Conservation (phyloP, 1,140 invertebrate genomes). For the Copidosoma floridanum region DNA sequence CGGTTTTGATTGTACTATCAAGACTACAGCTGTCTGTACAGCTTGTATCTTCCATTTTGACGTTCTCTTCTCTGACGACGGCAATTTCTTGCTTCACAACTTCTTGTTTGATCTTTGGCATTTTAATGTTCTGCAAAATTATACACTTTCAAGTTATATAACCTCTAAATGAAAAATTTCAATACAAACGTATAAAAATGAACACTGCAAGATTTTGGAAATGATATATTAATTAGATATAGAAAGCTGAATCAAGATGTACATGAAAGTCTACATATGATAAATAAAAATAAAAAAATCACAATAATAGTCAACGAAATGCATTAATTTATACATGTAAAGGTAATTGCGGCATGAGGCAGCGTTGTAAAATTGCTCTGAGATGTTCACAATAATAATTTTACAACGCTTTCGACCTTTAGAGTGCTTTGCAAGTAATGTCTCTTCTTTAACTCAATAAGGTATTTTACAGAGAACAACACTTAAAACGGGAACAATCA, state of each 20-base stretch:
- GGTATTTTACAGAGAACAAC: too few relatives aligned
- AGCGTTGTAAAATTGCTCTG: too few relatives aligned
- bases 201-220: background rate
- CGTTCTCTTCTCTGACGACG: conserved; percentile 13
- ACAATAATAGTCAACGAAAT: too few relatives aligned
- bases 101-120: conserved; percentile 23
- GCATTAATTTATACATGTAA: too few relatives aligned
- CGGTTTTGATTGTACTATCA: conserved; percentile 1
- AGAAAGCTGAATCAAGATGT: background rate
- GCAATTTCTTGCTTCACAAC: background rate
- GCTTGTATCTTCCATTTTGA: background rate
- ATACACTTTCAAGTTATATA: background rate
- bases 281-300: background rate
- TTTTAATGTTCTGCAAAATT: conserved; percentile 25
- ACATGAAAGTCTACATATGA: background rate
- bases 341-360: too few relatives aligned
- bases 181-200: background rate
- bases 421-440: too few relatives aligned
- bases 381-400: too few relatives aligned
- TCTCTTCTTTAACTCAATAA: too few relatives aligned
- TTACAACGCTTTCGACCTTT: too few relatives aligned
- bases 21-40: background rate
- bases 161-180: background rate
- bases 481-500: too few relatives aligned
- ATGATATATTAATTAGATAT: background rate